phyloP scores from a whole-genome alignment of 2,888 invertebrate genomes.

The Eristalis intricaria region DNA sequence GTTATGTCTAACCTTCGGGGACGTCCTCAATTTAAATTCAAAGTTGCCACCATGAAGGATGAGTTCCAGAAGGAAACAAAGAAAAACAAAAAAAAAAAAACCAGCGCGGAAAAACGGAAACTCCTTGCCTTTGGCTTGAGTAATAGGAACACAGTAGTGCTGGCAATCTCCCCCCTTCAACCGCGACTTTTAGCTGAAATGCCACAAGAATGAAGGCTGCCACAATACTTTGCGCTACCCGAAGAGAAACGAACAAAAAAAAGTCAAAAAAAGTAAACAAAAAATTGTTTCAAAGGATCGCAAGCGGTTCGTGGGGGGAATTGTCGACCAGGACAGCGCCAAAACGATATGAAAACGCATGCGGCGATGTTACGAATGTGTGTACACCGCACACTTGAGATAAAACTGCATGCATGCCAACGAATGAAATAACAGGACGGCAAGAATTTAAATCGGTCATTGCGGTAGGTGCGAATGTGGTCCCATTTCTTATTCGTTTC shows the following conservation, averaged over 20 bases:
- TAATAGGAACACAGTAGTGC: conserved; percentile 44
- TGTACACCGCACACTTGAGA: not conserved
- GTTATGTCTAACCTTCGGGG: conserved; percentile 68
- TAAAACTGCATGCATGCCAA: conserved; percentile 19
- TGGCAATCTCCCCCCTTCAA: conserved; percentile 20
- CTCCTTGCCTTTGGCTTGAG: conserved; percentile 59
- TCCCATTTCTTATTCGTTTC: conserved; percentile 10
- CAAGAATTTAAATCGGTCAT: conserved; percentile 28
- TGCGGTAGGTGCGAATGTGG: conserved; percentile 45
- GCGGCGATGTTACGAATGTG: not conserved
- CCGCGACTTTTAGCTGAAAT: conserved; percentile 54
- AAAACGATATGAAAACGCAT: conserved; percentile 2
- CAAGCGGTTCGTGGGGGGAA: not conserved
- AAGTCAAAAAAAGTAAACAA: not conserved
- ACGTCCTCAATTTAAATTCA: conserved; percentile 68
- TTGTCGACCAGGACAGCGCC: not conserved
- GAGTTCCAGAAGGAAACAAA: not conserved
- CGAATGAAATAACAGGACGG: conserved; percentile 14
- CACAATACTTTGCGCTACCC: conserved; percentile 22
- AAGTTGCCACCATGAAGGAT: conserved; percentile 52
- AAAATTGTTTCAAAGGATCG: conserved; percentile 15
- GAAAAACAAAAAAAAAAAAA: not conserved
- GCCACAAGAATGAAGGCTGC: conserved; percentile 7
- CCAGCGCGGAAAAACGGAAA: conserved; percentile 31
- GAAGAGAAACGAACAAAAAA: not conserved